Percentiles rank a stretch among this genome's conserved stretches.
phyloP scores from a whole-genome alignment of 2,888 invertebrate species.

The Ornithoptera priamus region DNA sequence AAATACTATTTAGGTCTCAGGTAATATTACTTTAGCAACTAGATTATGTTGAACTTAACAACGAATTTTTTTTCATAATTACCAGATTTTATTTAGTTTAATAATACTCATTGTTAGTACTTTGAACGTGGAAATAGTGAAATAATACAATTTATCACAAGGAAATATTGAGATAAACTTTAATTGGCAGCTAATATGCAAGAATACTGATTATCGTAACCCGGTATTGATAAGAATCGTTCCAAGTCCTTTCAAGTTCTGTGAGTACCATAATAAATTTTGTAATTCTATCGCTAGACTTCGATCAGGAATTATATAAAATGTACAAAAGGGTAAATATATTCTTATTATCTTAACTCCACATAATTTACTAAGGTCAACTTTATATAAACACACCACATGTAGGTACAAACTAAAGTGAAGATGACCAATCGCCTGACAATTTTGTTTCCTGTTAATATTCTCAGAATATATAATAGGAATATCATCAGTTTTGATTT shows the following conservation, averaged over 20 bases:
- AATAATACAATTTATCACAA: conserved; percentile 28
- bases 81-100: no score
- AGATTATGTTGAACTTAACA: no score
- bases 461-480: not conserved
- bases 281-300: not conserved
- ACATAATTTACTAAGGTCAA: conserved; percentile 2
- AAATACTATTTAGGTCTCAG: no score
- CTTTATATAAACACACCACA: not conserved
- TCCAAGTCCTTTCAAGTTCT: not conserved
- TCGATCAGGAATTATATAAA: not conserved
- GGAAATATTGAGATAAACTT: conserved; percentile 34
- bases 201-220: conserved; percentile 16
- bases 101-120: not conserved
- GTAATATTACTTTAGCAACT: no score
- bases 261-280: not conserved
- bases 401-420: conserved; percentile 9
- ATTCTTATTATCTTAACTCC: not conserved
- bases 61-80: no score
- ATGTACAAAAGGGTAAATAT: not conserved
- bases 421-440: conserved; percentile 16
- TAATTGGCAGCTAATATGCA: conserved; percentile 30
- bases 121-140: conserved; percentile 7
- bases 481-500: not conserved
- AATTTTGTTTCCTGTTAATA: conserved; percentile 17
- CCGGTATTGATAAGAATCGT: conserved; percentile 21